These are phyloP conservation scores for Macrophya annulata DNA, from an alignment of 2,888 invertebrate genomes.

Conservation along the genomic window DNA sequence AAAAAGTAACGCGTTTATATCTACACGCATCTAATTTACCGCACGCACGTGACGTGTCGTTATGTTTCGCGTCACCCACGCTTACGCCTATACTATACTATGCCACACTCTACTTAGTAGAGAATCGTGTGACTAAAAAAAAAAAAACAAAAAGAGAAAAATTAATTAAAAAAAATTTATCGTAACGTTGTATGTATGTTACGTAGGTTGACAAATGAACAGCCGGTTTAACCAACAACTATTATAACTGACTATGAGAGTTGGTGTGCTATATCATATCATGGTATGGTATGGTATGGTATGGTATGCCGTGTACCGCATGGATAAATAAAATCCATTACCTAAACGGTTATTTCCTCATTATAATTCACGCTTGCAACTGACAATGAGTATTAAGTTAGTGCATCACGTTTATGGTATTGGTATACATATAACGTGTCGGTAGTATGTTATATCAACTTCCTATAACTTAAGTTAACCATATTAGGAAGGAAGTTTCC, in stretches of 20 bases:
- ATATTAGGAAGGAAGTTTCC: background rate
- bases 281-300: background rate
- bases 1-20: background rate
- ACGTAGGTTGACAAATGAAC: background rate
- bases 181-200: background rate
- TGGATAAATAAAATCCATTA: constrained; percentile 53
- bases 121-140: too few relatives aligned
- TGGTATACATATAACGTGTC: background rate
- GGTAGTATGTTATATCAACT: background rate
- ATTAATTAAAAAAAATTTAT: background rate
- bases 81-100: too few relatives aligned
- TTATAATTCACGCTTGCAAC: constrained; percentile 73
- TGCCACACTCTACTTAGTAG: too few relatives aligned
- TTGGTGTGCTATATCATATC: background rate
- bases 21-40: too few relatives aligned
- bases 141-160: too few relatives aligned
- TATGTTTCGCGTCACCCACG: too few relatives aligned
- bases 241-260: too few relatives aligned
- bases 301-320: constrained; percentile 12
- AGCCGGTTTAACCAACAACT: background rate
- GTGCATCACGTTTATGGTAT: background rate
- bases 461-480: background rate
- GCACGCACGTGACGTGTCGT: too few relatives aligned
- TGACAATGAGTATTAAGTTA: background rate
- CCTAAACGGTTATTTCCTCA: constrained; percentile 77